Conservation (phyloP, 30 jellyfish, hydroid and myxozoan genomes). For the Cassiopea xamachana region DNA sequence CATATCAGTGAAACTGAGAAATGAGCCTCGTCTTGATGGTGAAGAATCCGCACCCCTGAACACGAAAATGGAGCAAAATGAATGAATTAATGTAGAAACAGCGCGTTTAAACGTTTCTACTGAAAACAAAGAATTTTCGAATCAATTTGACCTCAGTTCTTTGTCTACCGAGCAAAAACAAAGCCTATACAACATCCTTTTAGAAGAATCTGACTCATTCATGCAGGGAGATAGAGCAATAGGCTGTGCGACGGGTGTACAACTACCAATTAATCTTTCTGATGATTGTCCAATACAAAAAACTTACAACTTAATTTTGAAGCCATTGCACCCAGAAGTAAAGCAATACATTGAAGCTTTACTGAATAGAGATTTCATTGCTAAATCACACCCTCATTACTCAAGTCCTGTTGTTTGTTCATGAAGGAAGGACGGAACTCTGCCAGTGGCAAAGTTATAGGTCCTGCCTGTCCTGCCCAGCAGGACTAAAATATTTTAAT, state of each 20-base stretch:
- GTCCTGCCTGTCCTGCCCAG: no score
- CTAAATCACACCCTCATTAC: slow-evolving; percentile 10
- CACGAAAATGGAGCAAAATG: background rate
- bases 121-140: background rate
- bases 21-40: background rate
- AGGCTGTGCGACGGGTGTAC: slow-evolving; percentile 36
- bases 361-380: slow-evolving; percentile 12
- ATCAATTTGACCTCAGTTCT: background rate
- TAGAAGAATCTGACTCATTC: background rate
- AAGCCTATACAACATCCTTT: background rate
- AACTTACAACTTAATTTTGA: slow-evolving; percentile 9
- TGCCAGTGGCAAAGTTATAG: no score
- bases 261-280: slow-evolving; percentile 13
- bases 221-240: slow-evolving; percentile 8
- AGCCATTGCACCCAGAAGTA: slow-evolving; percentile 36
- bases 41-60: background rate
- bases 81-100: background rate
- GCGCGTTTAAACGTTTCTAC: background rate
- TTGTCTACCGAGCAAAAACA: background rate
- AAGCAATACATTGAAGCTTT: slow-evolving; percentile 26
- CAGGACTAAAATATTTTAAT: no score
- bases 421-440: slow-evolving; percentile 23
- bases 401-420: background rate
- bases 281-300: slow-evolving; percentile 27
- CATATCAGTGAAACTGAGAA: background rate